A percentile compares a stretch with the other conserved stretches of the same genome.
These are phyloP conservation scores for Watersipora subatra DNA, from an alignment of 1,140 invertebrate species.

Conservation along the genomic window DNA sequence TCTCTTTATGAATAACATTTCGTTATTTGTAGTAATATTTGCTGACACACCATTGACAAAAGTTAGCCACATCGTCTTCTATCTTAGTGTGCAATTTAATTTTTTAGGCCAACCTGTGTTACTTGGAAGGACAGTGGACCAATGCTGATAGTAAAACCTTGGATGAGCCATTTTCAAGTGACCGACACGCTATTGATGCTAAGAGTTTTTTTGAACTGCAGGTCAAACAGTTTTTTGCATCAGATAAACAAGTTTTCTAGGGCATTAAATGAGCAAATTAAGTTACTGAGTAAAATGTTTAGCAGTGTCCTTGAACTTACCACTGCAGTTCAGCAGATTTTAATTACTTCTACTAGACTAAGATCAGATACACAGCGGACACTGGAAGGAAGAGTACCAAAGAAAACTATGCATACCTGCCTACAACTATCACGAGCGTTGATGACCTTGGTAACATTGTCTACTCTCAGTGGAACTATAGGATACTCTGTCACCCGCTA, in stretches of 20 bases:
- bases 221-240: not conserved
- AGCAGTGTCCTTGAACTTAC: too few species aligned
- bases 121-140: slow-evolving; percentile 20
- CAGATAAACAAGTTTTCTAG: too few species aligned
- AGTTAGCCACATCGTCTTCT: too few species aligned
- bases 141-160: slow-evolving; percentile 7
- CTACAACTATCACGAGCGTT: slow-evolving; percentile 7
- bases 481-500: slow-evolving; percentile 16
- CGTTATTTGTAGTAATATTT: too few species aligned
- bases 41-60: too few species aligned
- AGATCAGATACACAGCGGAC: slow-evolving; percentile 13
- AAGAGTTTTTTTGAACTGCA: slow-evolving; percentile 16
- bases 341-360: not conserved
- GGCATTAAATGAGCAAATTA: too few species aligned
- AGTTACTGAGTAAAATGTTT: too few species aligned
- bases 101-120: slow-evolving; percentile 15
- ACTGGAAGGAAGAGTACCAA: slow-evolving; percentile 14
- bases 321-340: too few species aligned
- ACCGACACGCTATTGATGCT: slow-evolving; percentile 19
- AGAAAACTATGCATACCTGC: slow-evolving; percentile 21
- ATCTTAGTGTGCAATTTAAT: not conserved
- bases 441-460: not conserved
- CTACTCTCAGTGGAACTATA: slow-evolving; percentile 21
- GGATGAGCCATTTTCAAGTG: slow-evolving; percentile 18
- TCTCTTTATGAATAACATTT: too few species aligned